Percentiles rank a stretch among this genome's conserved stretches.
phyloP scores from a whole-genome alignment of 2,797 vertebrate genomes.

The Malurus splendens region DNA sequence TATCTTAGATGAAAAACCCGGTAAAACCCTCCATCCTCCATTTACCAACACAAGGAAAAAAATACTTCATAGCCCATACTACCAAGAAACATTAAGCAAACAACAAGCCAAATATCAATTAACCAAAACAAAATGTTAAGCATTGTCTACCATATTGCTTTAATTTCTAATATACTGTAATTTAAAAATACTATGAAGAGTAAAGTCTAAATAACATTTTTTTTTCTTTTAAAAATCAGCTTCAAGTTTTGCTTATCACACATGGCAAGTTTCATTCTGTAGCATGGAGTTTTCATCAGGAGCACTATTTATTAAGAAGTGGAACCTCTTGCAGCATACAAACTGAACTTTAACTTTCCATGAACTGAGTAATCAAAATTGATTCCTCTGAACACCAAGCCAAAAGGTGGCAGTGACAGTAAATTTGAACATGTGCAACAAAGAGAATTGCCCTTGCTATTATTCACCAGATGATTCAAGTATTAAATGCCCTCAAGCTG shows the following conservation, averaged over 20 bases:
- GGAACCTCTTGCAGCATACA: neutral
- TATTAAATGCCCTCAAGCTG: neutral
- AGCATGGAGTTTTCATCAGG: neutral
- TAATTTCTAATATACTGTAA: neutral
- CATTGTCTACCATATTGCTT: neutral
- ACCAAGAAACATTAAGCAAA: neutral
- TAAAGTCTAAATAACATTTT: neutral
- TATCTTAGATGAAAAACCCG: neutral
- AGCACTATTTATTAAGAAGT: neutral
- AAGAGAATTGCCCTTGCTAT: neutral
- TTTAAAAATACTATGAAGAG: neutral
- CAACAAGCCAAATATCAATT: neutral
- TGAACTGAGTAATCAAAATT: neutral
- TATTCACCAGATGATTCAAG: neutral
- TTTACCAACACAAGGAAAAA: neutral
- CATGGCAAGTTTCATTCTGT: neutral
- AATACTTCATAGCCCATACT: neutral
- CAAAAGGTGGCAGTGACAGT: rapidly evolving
- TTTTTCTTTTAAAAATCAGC: neutral
- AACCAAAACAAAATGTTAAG: neutral
- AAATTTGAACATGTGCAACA: neutral
- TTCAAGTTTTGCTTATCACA: neutral
- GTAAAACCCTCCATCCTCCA: neutral
- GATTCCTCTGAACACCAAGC: neutral
- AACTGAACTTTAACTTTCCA: neutral